Percentiles rank a stretch among this genome's conserved stretches.
Evolutionary conservation across 2,888 invertebrate genomes (phyloP).

Genomic region (Hetaerina titia): DNA sequence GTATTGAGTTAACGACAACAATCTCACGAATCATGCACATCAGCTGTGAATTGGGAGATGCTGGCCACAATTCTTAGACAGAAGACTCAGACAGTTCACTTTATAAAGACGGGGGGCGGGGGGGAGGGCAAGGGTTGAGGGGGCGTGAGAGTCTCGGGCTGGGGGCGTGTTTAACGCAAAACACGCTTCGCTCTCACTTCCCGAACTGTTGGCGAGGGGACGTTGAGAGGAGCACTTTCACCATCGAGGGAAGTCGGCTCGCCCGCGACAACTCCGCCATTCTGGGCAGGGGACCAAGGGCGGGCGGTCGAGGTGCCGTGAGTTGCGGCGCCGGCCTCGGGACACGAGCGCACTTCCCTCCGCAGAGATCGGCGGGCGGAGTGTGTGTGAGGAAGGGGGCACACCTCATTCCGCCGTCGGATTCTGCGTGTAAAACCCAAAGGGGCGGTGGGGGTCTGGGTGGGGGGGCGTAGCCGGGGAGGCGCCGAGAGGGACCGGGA

Average conservation of each 20-base stretch:
- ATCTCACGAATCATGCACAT: background rate
- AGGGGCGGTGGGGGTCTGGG: constrained; percentile 56
- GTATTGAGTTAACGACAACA: background rate
- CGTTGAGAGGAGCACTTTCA: background rate
- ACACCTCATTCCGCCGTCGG: constrained; percentile 46
- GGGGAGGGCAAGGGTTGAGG: background rate
- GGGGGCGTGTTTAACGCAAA: background rate
- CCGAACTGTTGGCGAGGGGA: background rate
- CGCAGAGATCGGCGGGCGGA: too few relatives aligned
- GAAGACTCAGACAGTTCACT: background rate
- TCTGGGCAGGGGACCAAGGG: background rate
- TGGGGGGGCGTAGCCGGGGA: constrained; percentile 41
- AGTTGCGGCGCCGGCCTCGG: background rate
- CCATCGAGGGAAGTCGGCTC: background rate
- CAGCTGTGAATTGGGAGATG: background rate
- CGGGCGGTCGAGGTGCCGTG: background rate
- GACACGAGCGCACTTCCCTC: background rate
- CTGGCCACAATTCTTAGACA: background rate
- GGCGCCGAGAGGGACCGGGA: constrained; percentile 45
- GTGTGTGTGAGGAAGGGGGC: background rate
- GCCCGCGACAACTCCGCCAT: background rate
- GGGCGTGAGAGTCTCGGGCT: background rate
- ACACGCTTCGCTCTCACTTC: background rate
- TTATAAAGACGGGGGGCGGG: background rate
- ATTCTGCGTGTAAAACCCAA: constrained; percentile 70